Evolutionary conservation across 2,113 vertebrate genomes (phyloP).

Genomic region (Nanorana parkeri): DNA sequence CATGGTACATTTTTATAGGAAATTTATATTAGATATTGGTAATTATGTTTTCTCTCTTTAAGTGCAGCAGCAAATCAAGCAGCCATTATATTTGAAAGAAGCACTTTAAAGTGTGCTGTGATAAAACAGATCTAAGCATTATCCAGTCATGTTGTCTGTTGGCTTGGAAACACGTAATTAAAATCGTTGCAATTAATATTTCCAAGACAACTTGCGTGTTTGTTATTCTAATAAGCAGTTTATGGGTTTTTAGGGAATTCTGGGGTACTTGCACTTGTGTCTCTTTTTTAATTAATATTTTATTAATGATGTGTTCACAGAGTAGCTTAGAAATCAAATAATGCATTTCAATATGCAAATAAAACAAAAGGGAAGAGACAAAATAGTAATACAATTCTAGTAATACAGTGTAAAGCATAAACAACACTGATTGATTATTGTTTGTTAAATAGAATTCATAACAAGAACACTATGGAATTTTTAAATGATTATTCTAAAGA

Average conservation of each 20-base stretch:
- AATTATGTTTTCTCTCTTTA: too few relatives aligned
- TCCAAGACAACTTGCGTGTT: constrained; percentile 38
- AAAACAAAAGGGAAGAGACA: background rate
- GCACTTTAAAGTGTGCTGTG: background rate
- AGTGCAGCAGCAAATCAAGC: background rate
- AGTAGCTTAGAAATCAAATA: background rate
- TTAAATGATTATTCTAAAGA: background rate
- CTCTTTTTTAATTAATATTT: constrained; percentile 53
- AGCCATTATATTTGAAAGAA: background rate
- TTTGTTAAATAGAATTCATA: constrained; percentile 7
- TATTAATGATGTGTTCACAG: constrained; percentile 43
- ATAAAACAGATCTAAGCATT: constrained; percentile 8
- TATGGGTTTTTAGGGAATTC: constrained; percentile 48
- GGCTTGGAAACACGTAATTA: constrained; percentile 36
- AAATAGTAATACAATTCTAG: background rate
- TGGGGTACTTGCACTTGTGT: constrained; percentile 42
- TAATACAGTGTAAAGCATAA: background rate
- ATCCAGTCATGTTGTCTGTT: constrained; percentile 8
- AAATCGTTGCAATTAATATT: constrained; percentile 46
- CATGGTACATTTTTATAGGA: too few relatives aligned
- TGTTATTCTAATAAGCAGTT: constrained; percentile 46
- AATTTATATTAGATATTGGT: too few relatives aligned
- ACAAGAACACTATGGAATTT: too few relatives aligned
- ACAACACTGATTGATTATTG: background rate
- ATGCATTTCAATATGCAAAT: background rate